These are phyloP conservation scores for Celastrina argiolus DNA, from an alignment of 2,888 invertebrate species.

Conservation along the genomic window DNA sequence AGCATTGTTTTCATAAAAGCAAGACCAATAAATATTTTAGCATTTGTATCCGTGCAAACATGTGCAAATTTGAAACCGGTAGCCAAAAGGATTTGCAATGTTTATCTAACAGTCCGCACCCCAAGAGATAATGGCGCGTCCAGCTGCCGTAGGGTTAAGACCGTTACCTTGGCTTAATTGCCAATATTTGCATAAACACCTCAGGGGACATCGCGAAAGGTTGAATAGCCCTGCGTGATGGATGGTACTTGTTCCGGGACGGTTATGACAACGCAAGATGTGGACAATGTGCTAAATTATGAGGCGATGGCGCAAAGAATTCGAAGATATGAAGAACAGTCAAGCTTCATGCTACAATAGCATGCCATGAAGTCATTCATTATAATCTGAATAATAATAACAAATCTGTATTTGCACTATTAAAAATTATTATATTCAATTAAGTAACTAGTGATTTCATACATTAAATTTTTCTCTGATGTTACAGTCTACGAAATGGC, in stretches of 20 bases:
- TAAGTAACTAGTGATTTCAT: no score
- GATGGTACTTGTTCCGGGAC: slow-evolving; percentile 46
- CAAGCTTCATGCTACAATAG: no score
- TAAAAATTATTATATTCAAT: no score
- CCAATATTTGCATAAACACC: slow-evolving; percentile 66
- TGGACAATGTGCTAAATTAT: slow-evolving; percentile 6
- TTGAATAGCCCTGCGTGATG: slow-evolving; percentile 44
- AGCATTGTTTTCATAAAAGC: no score
- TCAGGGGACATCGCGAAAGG: slow-evolving; percentile 44
- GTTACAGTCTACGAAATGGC: no score
- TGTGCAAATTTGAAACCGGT: background rate
- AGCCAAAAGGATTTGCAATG: slow-evolving; percentile 9
- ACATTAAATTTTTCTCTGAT: no score
- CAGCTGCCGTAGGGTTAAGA: slow-evolving; percentile 53
- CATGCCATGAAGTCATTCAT: no score
- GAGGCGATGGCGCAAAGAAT: background rate
- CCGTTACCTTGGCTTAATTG: slow-evolving; percentile 67
- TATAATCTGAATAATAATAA: no score
- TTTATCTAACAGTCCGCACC: slow-evolving; percentile 2
- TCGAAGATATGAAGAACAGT: no score
- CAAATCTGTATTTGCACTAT: no score
- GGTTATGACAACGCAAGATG: background rate
- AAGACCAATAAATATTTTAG: no score
- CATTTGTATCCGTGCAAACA: background rate
- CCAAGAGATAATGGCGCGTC: slow-evolving; percentile 37